Evolutionary conservation across 2,797 vertebrate species (phyloP).

Genomic region (Pterois miles): DNA sequence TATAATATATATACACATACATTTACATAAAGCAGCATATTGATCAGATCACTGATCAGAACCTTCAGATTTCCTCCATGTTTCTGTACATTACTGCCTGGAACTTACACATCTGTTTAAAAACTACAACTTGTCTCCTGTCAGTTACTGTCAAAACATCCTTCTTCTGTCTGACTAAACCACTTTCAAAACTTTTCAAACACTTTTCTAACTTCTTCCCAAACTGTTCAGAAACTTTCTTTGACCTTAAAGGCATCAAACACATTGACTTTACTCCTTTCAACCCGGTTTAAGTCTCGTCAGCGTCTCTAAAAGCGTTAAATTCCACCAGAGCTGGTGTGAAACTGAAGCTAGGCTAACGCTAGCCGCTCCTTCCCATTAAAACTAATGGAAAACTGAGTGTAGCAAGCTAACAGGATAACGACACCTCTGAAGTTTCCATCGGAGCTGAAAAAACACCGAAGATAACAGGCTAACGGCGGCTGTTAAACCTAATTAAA

Average conservation of each 20-base stretch:
- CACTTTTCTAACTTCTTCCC: not conserved
- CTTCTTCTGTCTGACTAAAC: not conserved
- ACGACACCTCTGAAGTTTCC: not conserved
- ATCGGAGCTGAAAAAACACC: not conserved
- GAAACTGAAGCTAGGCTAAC: conserved; percentile 21
- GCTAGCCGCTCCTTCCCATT: not conserved
- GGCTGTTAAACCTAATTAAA: not conserved
- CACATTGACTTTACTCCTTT: fast-evolving
- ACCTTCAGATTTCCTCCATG: no score
- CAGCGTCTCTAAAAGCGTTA: not conserved
- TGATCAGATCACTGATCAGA: no score
- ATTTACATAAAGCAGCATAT: no score
- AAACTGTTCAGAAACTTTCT: not conserved
- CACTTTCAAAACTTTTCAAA: no score
- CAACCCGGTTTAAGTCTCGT: not conserved
- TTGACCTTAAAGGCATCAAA: no score
- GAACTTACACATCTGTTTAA: no score
- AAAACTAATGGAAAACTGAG: not conserved
- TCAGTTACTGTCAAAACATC: not conserved
- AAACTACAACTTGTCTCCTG: not conserved
- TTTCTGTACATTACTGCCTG: no score
- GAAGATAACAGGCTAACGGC: not conserved
- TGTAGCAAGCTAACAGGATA: conserved; percentile 27
- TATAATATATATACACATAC: no score
- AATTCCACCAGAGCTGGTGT: not conserved